Percentiles rank a stretch among this genome's conserved stretches.
These are phyloP conservation scores for Megalurothrips usitatus DNA, from an alignment of 2,888 invertebrate species.

Conservation along the genomic window DNA sequence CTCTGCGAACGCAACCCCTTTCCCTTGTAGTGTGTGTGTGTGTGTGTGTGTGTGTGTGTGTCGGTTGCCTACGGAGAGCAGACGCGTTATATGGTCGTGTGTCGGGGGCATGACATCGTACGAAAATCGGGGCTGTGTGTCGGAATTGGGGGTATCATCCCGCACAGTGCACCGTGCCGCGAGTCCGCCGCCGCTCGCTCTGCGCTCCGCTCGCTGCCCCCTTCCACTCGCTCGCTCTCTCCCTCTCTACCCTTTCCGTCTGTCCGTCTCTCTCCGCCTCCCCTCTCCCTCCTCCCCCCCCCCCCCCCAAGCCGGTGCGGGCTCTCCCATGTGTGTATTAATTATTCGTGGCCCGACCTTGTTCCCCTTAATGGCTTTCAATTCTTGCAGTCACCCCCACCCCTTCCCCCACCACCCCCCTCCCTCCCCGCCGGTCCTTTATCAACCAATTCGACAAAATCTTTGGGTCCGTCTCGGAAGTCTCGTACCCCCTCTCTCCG, in stretches of 20 bases:
- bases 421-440: background rate
- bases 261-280: background rate
- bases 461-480: background rate
- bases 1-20: too few species aligned
- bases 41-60: too few species aligned
- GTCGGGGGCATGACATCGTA: too few species aligned
- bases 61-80: too few species aligned
- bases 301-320: conserved; percentile 8
- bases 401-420: background rate
- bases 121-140: too few species aligned
- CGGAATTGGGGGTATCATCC: too few species aligned
- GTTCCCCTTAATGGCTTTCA: conserved; percentile 17
- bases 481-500: background rate
- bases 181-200: background rate
- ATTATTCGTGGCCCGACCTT: conserved; percentile 22
- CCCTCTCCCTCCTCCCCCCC: background rate
- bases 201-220: background rate
- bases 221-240: background rate
- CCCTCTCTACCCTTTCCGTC: background rate
- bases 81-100: too few species aligned
- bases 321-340: conserved; percentile 24
- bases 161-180: background rate
- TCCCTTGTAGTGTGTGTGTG: too few species aligned
- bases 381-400: conserved; percentile 16
- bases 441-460: background rate